Conservation (phyloP, 2,113 vertebrate genomes). For the Pseudonaja textilis region DNA sequence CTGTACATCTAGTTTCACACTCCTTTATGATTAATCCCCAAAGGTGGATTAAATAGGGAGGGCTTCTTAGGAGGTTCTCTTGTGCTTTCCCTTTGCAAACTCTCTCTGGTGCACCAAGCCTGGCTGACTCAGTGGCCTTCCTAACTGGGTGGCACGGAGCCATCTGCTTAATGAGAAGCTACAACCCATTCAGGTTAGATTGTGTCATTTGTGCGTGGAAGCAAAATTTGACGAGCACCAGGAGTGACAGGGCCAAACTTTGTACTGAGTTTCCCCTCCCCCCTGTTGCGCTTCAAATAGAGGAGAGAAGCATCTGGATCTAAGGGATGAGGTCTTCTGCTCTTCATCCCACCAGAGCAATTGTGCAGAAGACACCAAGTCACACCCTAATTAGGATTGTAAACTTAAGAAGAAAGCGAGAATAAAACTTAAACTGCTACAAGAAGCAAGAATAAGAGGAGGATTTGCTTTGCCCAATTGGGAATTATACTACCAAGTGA, state of each 20-base stretch:
- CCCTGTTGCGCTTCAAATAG: background rate
- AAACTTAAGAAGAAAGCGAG: too few species aligned
- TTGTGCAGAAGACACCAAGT: background rate
- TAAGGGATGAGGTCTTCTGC: background rate
- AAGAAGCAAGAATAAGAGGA: too few species aligned
- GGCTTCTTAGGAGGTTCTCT: background rate
- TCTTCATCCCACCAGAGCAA: background rate
- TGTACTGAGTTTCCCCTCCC: background rate
- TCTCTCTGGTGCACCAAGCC: fast-evolving
- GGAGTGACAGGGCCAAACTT: background rate
- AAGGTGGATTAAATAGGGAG: conserved; percentile 32
- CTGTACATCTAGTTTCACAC: background rate
- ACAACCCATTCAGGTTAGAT: background rate
- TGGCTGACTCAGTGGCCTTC: background rate
- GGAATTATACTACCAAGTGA: too few species aligned
- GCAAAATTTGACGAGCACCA: background rate
- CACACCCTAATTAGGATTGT: background rate
- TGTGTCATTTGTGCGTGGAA: fast-evolving
- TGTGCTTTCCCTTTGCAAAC: background rate
- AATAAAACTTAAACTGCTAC: too few species aligned
- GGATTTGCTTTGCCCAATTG: too few species aligned
- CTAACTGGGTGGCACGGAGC: background rate
- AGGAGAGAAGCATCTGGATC: background rate
- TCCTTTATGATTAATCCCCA: conserved; percentile 32
- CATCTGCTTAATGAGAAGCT: background rate